Percentiles rank a stretch among this genome's conserved stretches.
These are phyloP conservation scores for Prietella phreatophila DNA, from an alignment of 2,113 vertebrate genomes.

Conservation along the genomic window DNA sequence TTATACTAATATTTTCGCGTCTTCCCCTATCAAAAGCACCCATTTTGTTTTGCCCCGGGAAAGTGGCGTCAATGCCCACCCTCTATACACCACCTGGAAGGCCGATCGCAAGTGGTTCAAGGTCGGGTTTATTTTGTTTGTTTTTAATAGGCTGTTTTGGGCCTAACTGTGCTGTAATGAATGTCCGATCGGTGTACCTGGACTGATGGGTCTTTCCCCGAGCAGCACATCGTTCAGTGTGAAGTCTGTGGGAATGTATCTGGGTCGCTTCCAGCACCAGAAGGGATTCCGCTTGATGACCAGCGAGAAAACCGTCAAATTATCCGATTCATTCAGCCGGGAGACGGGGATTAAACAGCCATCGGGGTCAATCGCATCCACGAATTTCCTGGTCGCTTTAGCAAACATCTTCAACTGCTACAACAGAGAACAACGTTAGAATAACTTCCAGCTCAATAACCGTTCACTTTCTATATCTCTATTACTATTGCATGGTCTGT, in stretches of 20 bases:
- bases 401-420: constrained; percentile 80
- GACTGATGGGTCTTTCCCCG: constrained; percentile 72
- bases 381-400: constrained; percentile 85
- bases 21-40: no score
- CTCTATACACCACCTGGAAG: no score
- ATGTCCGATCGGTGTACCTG: constrained; percentile 71
- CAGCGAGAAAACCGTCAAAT: constrained; percentile 76
- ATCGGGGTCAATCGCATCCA: constrained; percentile 80
- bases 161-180: not conserved
- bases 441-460: not conserved
- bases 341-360: constrained; percentile 82
- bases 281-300: constrained; percentile 81
- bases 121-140: no score
- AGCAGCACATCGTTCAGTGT: constrained; percentile 80
- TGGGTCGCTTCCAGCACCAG: constrained; percentile 90
- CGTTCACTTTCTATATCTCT: not conserved
- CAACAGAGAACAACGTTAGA: not conserved
- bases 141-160: no score
- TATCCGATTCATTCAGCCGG: constrained; percentile 80
- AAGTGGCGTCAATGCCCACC: no score
- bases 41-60: no score
- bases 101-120: no score
- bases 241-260: constrained; percentile 81
- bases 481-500: not conserved
- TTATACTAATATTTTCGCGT: no score